phyloP scores from a whole-genome alignment of 2,888 invertebrate species.

The Phanerotoma sp. region DNA sequence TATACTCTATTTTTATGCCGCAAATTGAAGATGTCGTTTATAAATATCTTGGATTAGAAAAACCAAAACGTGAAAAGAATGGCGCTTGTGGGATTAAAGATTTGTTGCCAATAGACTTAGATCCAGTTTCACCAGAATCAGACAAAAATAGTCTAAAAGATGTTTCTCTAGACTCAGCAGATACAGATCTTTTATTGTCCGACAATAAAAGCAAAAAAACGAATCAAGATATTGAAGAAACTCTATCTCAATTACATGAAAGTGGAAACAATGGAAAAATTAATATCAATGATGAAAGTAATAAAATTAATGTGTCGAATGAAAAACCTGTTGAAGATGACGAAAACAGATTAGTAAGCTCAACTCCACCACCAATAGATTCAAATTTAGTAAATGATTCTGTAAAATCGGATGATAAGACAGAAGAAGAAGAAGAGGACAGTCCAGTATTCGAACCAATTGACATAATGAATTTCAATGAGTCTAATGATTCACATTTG shows the following conservation, averaged over 20 bases:
- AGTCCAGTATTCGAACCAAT: conserved; percentile 70
- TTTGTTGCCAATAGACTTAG: conserved; percentile 74
- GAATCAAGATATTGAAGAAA: conserved; percentile 16
- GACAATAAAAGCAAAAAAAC: conserved; percentile 23
- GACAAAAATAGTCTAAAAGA: conserved; percentile 64
- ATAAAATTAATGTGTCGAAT: conserved; percentile 26
- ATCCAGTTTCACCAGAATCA: conserved; percentile 80
- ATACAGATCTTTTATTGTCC: conserved; percentile 37
- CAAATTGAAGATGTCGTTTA: conserved; percentile 90
- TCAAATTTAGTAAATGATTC: conserved; percentile 41
- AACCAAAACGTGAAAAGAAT: conserved; percentile 61
- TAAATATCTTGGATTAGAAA: conserved; percentile 79
- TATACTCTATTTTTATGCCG: conserved; percentile 82
- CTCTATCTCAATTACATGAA: no score
- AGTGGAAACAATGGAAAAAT: neutral
- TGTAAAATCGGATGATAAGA: conserved; percentile 56
- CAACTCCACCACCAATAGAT: conserved; percentile 8
- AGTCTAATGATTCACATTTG: conserved; percentile 63
- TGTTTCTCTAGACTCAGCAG: conserved; percentile 49
- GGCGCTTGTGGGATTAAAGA: conserved; percentile 57
- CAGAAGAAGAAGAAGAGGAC: conserved; percentile 64
- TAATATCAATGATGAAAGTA: conserved; percentile 39
- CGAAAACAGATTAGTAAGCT: conserved; percentile 29
- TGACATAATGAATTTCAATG: conserved; percentile 57
- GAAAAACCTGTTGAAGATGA: conserved; percentile 37